Evolutionary conservation across 2,888 invertebrate species (phyloP), one percentile per base, ranked within the genome.

Genomic region (Aromia moschata): DNA sequence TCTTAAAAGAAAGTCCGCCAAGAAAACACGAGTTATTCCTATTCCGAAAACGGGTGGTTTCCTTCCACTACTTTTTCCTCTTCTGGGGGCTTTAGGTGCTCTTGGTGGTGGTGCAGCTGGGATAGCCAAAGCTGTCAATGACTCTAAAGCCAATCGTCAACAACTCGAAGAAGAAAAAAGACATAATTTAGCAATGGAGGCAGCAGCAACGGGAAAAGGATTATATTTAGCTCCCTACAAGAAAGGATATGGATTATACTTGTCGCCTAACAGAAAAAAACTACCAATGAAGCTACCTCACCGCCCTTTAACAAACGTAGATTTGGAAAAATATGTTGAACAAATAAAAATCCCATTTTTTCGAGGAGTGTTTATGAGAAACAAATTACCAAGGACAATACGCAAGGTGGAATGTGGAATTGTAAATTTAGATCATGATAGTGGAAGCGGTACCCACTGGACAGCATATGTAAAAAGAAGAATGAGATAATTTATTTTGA

Each of bases 401-500:
- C n/a, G 7, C 7, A 25, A 25, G 7, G 3, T 5, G 3, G 25
- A 25, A 25, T 5, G 25, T 25, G 25, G 25, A 25, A 25, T 25
- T 5, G 25, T 25, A 7, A 25, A 25, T 25, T 5, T 5, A 5
- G 25, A 25, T 25, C 3, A 7, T 5, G 4, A 25, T 7, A 25
- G 3, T 25, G 7, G 25, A 7, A 3, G 3, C 7, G 3, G 25
- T 3, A 25, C 25, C 3, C 25, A 25, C 16, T 38, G 60, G 64
- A 45, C 46, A 15, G 52, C 60, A 31, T 65, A 60, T 44, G 11
- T 12, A 1, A 60, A 65, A 47, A 47, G 17, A 43, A 49, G 36
- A 17, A 60, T 14, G 12, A n/a, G n/a, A 49, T 63, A n/a, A 20
- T 45, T 14, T 65, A 63, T 55, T 65, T 60, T 38, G 38, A 38